phyloP scores from a whole-genome alignment of 2,888 invertebrate genomes.

The Lasioglossum malachurum region DNA sequence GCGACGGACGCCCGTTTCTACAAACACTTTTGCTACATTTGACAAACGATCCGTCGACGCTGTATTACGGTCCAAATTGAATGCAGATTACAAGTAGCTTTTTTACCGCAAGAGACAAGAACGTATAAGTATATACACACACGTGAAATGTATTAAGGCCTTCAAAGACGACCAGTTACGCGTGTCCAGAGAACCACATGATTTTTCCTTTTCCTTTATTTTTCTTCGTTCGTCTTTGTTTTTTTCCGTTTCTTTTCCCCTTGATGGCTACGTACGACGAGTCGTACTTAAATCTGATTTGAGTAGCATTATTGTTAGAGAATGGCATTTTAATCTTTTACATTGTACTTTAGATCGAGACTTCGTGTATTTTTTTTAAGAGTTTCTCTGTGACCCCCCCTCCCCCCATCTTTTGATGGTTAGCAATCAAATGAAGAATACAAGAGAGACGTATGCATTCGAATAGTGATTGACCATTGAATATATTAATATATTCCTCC shows the following conservation, averaged over 20 bases:
- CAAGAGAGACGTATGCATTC: constrained; percentile 69
- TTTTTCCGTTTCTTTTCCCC: not conserved
- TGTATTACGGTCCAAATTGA: constrained; percentile 55
- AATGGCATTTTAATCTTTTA: constrained; percentile 63
- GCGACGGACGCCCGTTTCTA: constrained; percentile 26
- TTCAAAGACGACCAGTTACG: constrained; percentile 54
- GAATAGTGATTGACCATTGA: constrained; percentile 23
- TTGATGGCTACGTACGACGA: constrained; percentile 27
- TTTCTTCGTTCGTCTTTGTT: constrained; percentile 13
- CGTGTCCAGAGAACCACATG: constrained; percentile 46
- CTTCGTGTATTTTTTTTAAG: constrained; percentile 27
- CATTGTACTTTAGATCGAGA: constrained; percentile 49
- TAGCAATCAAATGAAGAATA: constrained; percentile 37
- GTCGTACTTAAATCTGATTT: constrained; percentile 54
- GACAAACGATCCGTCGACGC: constrained; percentile 52
- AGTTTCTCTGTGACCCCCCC: not conserved
- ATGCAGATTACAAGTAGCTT: constrained; percentile 67
- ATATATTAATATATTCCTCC: constrained; percentile 32
- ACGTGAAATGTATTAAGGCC: constrained; percentile 51
- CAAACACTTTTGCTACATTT: constrained; percentile 58
- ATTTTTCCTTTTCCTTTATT: constrained; percentile 35
- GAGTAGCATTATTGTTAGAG: constrained; percentile 62
- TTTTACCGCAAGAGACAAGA: constrained; percentile 72
- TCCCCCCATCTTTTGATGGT: constrained; percentile 2
- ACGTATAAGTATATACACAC: constrained; percentile 29